Evolutionary conservation across 2,113 vertebrate genomes (phyloP), one percentile per base, ranked within the genome.

Genomic region (Toxotes chatareus): DNA sequence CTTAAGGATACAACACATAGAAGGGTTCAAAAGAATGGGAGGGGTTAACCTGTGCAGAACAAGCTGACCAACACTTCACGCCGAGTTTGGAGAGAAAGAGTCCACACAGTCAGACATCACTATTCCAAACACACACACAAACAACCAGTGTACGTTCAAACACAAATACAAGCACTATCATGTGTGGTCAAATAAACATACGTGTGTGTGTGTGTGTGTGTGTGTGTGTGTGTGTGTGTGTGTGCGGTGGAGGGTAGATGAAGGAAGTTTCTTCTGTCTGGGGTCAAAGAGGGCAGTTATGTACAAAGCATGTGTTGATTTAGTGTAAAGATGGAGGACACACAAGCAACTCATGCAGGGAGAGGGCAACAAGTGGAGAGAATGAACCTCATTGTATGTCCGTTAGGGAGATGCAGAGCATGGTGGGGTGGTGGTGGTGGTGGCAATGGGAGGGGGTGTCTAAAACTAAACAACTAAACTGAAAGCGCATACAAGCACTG

Each of bases 261-360:
- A 89, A 73, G 68, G 75, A 76, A 83, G 67, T 51, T 74, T 85
- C 74, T 64, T 78, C 69, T 42, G 71, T 76, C 76, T 71, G 68
- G 77, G 84, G 86, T 92, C 90, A 88, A 38, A 71, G 68, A 79
- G 89, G 84, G 82, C 82, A 82, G 79, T 91, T 82, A 90, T 91
- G 85, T 88, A 93, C 92, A 92, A 93, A 87, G 88, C 76, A 10
- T 74, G 83, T 92, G 91, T 94, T 93, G 85, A 91, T 88, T 74
- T 91, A 92, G 92, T 90, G 84, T 91, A 89, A 91, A 91, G 74
- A 90, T 87, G 81, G 89, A 89, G 83, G 77, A 80, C 74, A 90
- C 83, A 89, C 80, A 88, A 86, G 73, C 87, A 89, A 76, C 85
- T 82, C 90, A 86, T 82, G 80, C 85, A 87, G 80, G 69, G 82